Evolutionary conservation across 2,888 invertebrate species (phyloP), one percentile per base, ranked within the genome.

Genomic region (Miltochrista miniata): DNA sequence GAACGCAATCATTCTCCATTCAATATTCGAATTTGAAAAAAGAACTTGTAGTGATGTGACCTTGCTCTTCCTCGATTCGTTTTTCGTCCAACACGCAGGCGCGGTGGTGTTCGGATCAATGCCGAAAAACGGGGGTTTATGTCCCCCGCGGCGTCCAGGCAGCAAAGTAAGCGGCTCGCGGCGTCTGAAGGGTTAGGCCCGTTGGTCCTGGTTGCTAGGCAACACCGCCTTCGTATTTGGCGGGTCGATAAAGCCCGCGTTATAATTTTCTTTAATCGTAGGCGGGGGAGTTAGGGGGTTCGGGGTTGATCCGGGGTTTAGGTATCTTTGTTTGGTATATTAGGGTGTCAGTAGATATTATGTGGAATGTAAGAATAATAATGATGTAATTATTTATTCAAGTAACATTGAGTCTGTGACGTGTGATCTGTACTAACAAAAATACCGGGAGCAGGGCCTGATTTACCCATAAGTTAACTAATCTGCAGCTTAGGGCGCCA

Each of bases 1-100:
- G 79, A 79, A 79, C 78, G 74, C 75, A 79, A 83, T 85, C 80
- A 83, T 84, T 76, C 82, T 81, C 86, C 90, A 90, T 90, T 90
- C 90, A 90, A 88, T 87, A 86, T 85, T 77, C 82, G 80, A 79
- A 83, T 87, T 85, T 76, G 79, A 87, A 90, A 90, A 91, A 91
- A 87, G 89, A 87, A 87, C 75, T 83, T 81, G 72, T 83, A 85
- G 87, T 85, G 85, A 83, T 83, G 87, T 90, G 90, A 91, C 90
- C 90, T 91, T 90, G 90, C 81, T 78, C 78, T 84, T 85, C 78
- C 79, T 79, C 81, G 69, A 77, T 82, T 87, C 89, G 87, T 88
- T 89, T 90, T 90, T 89, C 84, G 86, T 83, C 75, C 74, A 84
- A 72, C 83, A 88, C 90, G 90, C 90, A 89, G 83, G 90, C 90